Evolutionary conservation across 2,888 invertebrate species (phyloP), one percentile per base, ranked within the genome.

Genomic region (Masnerella sp.): DNA sequence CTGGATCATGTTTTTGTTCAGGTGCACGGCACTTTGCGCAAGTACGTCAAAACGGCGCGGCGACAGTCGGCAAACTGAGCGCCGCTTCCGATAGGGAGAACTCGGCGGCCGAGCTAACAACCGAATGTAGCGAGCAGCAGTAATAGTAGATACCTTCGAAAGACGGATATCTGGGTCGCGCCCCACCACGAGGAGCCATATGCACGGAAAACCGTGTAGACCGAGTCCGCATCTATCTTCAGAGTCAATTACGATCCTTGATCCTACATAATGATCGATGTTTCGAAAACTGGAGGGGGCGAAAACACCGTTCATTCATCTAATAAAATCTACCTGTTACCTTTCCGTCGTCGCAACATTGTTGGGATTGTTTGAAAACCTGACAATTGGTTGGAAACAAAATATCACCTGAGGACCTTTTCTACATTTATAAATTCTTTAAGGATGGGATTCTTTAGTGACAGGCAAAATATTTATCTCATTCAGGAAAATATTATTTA

Each of bases 81-180:
- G 75, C 51, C 76, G 79, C 76, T 78, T 79, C 80, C 80, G 79
- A 80, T 78, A 79, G 80, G 76, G 62, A 77, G 75, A 69, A 74
- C 75, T 59, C 45, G 45, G 49, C 69, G 42, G 72, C 52, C 28
- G 34, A 51, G 58, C 58, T 47, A 30, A 58, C 62, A 58, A 52
- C 59, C 67, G 71, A 74, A 65, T 64, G 72, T 67, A 68, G 70
- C 69, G 67, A 70, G 62, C 40, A 64, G 71, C 61, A 59, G 76
- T 65, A 72, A 77, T 78, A 80, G 78, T 79, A 79, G 82, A 80
- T 77, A 82, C 83, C 82, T 82, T 84, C 82, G 80, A 80, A 81
- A 80, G 82, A 80, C 83, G 77, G 80, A 84, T 84, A 85, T 84
- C 83, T 85, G 83, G 85, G 85, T 85, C 86, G 84, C 75, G 74